Percentiles rank a stretch among this genome's conserved stretches.
phyloP scores from a whole-genome alignment of 2,888 invertebrate species.

The Drymonia ruficornis region DNA sequence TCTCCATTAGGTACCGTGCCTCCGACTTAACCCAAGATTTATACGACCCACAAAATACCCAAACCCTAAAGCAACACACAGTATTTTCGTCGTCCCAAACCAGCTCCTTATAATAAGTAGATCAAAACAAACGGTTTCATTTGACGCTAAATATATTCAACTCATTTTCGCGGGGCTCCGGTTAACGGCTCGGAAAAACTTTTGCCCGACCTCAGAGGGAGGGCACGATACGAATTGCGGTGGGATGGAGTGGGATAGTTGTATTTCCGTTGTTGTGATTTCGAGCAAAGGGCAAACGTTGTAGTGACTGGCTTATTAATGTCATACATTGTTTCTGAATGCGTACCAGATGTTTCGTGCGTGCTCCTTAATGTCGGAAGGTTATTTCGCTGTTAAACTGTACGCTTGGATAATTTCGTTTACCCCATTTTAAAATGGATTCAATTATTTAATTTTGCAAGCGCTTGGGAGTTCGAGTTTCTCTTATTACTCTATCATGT shows the following conservation, averaged over 20 bases:
- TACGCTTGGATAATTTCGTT: slow-evolving; percentile 13
- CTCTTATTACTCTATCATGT: no score
- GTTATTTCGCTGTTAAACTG: slow-evolving; percentile 28
- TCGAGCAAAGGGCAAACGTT: slow-evolving; percentile 46
- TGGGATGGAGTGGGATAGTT: slow-evolving; percentile 33
- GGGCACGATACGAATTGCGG: slow-evolving; percentile 19
- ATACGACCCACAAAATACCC: neutral
- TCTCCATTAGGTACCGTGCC: neutral
- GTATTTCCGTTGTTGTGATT: slow-evolving; percentile 37
- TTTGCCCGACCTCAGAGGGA: slow-evolving; percentile 40
- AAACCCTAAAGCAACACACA: neutral
- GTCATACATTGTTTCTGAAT: slow-evolving; percentile 62
- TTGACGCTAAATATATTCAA: slow-evolving; percentile 69
- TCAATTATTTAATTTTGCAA: neutral
- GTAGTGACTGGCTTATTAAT: slow-evolving; percentile 59
- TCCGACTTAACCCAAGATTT: neutral
- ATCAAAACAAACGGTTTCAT: slow-evolving; percentile 74
- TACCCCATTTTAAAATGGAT: slow-evolving; percentile 10
- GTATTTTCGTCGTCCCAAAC: slow-evolving; percentile 19
- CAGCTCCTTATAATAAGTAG: slow-evolving; percentile 46
- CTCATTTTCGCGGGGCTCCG: slow-evolving; percentile 61
- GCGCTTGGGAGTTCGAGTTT: no score
- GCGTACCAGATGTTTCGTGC: slow-evolving; percentile 53
- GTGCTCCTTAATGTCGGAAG: slow-evolving; percentile 38
- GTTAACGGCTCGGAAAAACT: slow-evolving; percentile 65